Conservation (phyloP, 2,113 vertebrate species). For the Gobius niger region DNA sequence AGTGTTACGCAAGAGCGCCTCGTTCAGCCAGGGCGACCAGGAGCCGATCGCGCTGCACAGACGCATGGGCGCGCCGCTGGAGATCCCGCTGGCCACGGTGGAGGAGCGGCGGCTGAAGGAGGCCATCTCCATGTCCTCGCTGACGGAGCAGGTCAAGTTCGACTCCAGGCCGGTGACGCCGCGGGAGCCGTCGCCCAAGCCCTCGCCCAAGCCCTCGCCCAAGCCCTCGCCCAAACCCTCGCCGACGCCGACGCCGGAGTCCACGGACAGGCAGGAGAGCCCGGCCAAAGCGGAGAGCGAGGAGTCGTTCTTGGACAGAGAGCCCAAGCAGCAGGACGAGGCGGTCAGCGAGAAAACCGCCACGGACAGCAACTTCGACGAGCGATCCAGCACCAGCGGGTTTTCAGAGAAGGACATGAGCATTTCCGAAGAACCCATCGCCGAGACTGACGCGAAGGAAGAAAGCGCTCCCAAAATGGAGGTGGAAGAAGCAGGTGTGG, state of each 20-base stretch:
- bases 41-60: slow-evolving; percentile 88
- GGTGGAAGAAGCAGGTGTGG: slow-evolving; percentile 46
- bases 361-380: slow-evolving; percentile 65
- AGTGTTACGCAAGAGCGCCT: slow-evolving; percentile 90
- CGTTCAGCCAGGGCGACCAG: slow-evolving; percentile 91
- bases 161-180: slow-evolving; percentile 78
- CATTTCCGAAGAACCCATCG: slow-evolving; percentile 68
- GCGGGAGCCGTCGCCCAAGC: slow-evolving; percentile 61
- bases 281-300: slow-evolving; percentile 61
- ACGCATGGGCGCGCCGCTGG: slow-evolving; percentile 88
- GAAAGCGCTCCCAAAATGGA: slow-evolving; percentile 52
- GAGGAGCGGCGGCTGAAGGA: slow-evolving; percentile 86
- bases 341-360: slow-evolving; percentile 57
- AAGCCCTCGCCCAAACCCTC: slow-evolving; percentile 62
- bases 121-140: slow-evolving; percentile 89
- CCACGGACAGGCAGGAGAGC: slow-evolving; percentile 49
- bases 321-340: slow-evolving; percentile 51
- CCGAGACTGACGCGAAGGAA: slow-evolving; percentile 59
- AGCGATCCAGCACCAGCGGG: slow-evolving; percentile 65
- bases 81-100: slow-evolving; percentile 87
- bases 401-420: slow-evolving; percentile 73
- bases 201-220: slow-evolving; percentile 48
- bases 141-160: slow-evolving; percentile 78
- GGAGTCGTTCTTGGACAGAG: slow-evolving; percentile 60
- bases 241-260: slow-evolving; percentile 44